These are phyloP conservation scores for Otis tarda DNA, from an alignment of 2,113 vertebrate genomes.

Conservation along the genomic window DNA sequence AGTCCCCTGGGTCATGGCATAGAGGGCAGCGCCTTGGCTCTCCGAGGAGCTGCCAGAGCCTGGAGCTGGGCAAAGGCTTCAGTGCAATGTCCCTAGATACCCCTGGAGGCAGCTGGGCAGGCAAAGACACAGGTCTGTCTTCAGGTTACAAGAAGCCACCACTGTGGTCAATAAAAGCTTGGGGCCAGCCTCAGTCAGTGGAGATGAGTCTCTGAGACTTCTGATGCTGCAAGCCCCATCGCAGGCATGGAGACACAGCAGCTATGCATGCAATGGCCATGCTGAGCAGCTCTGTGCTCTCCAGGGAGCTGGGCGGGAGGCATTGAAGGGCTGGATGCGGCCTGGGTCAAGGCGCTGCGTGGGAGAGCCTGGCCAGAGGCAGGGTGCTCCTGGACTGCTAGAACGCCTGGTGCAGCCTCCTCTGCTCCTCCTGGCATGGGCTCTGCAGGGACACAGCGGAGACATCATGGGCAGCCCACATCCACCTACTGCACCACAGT, in stretches of 20 bases:
- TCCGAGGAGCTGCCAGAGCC: neutral
- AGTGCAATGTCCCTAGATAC: neutral
- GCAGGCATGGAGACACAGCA: neutral
- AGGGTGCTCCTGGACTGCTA: neutral
- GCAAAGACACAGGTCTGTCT: neutral
- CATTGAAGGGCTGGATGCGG: neutral
- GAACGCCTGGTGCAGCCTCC: constrained; percentile 5
- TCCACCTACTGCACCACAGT: neutral
- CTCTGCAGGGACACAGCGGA: neutral
- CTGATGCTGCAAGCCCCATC: neutral
- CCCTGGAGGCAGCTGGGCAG: neutral
- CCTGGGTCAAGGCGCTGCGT: neutral
- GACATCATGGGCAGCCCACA: neutral
- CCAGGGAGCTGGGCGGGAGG: rapidly evolving
- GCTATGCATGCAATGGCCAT: neutral
- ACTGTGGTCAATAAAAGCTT: neutral
- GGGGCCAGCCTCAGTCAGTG: neutral
- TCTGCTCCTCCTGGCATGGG: neutral
- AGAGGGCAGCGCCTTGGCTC: neutral
- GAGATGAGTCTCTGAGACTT: neutral
- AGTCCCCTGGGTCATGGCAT: neutral
- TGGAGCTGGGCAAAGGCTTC: neutral
- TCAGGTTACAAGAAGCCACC: neutral
- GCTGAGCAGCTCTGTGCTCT: neutral
- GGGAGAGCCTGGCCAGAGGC: neutral